Conservation (phyloP, 2,888 invertebrate genomes). For the Mimas tiliae region DNA sequence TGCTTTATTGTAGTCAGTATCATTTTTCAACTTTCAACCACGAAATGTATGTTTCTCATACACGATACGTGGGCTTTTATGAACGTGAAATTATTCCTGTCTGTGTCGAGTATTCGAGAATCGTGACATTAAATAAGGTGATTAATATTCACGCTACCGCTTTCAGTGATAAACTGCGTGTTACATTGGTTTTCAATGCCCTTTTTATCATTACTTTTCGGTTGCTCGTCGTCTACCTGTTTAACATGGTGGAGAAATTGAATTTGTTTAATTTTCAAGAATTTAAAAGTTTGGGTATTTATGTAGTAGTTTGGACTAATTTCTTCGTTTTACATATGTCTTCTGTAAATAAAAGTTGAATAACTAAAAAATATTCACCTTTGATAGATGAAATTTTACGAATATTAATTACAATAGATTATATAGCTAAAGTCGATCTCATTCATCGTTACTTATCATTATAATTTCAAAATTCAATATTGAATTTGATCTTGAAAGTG, state of each 20-base stretch:
- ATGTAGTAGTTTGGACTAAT: no score
- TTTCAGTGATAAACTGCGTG: conserved; percentile 18
- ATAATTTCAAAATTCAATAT: no score
- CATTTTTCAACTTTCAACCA: not conserved
- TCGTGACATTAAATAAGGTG: conserved; percentile 19
- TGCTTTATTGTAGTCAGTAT: not conserved
- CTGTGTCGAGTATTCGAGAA: not conserved
- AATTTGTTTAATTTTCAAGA: no score
- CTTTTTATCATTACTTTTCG: conserved; percentile 2
- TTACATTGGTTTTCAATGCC: conserved; percentile 16
- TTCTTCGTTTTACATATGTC: no score
- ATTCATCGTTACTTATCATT: no score
- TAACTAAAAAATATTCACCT: no score
- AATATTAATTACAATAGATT: no score
- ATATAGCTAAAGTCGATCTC: no score
- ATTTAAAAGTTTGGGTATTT: no score
- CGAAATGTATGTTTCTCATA: not conserved
- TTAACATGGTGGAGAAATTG: not conserved
- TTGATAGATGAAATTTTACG: no score
- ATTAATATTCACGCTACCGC: conserved; percentile 17
- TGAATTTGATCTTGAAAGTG: no score
- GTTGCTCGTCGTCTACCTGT: not conserved
- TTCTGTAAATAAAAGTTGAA: no score
- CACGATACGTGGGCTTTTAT: conserved; percentile 4
- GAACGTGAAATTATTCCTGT: not conserved